Percentiles rank a stretch among this genome's conserved stretches.
These are phyloP conservation scores for Whitmania pigra DNA, from an alignment of 1,140 invertebrate genomes.

Conservation along the genomic window DNA sequence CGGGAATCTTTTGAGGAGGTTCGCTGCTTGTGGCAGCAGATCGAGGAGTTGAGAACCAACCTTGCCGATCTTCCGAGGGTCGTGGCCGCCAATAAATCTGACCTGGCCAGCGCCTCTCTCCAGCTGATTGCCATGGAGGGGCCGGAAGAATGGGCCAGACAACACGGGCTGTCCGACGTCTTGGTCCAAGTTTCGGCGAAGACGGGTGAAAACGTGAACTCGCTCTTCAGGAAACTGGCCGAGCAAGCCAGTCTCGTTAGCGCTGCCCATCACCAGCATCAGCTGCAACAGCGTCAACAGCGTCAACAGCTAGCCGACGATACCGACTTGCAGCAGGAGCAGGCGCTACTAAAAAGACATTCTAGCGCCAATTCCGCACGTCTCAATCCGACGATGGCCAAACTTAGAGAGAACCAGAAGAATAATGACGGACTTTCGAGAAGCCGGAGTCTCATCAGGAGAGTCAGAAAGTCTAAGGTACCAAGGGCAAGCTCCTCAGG, in stretches of 20 bases:
- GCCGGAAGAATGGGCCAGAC: constrained; percentile 7
- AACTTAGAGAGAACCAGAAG: constrained; percentile 13
- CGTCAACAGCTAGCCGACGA: background rate
- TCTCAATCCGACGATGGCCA: constrained; percentile 8
- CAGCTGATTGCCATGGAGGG: constrained; percentile 18
- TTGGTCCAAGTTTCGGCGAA: constrained; percentile 14
- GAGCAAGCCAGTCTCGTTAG: background rate
- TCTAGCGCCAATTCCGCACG: constrained; percentile 13
- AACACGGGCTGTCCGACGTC: background rate
- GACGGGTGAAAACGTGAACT: constrained; percentile 3
- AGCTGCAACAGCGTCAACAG: too few species aligned
- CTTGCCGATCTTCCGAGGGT: constrained; percentile 6
- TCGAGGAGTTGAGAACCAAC: constrained; percentile 13
- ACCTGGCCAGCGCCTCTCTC: constrained; percentile 1
- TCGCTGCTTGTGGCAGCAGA: constrained; percentile 4
- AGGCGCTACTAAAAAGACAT: constrained; percentile 10
- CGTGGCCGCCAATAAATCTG: constrained; percentile 14
- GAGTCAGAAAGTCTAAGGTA: constrained; percentile 13
- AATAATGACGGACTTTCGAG: background rate
- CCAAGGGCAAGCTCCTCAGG: background rate
- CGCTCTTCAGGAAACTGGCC: background rate
- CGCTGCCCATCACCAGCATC: background rate
- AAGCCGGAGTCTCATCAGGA: constrained; percentile 15
- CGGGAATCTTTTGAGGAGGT: constrained; percentile 23
- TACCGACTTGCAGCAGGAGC: background rate